Base-by-base conservation (phyloP, 2,113 vertebrate genomes). In the Anolis sagrei region DNA sequence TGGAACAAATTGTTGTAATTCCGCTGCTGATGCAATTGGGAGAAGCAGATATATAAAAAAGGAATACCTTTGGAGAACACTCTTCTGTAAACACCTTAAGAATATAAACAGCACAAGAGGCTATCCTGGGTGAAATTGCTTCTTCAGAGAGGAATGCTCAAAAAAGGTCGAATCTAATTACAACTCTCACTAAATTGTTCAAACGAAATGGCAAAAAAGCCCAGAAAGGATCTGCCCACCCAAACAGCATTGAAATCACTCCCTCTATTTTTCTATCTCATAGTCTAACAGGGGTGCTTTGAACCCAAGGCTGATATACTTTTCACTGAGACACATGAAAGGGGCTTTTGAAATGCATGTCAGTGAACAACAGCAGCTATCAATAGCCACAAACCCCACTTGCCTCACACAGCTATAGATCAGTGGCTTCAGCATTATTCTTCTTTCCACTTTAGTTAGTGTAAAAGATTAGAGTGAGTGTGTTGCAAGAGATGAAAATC, bases 351-450 rank as follows among this genome's bases (percentile, higher is more conserved):
- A 77, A 83, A 44, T 23, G 74, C 48, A 68, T 89, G 82, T 89
- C 89, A 76, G 64, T 82, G 79, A 79, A 80, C 32, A 90, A 90
- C n/a, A 88, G 68, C 83, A 89, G 0, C 34, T 62, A 87, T 85
- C n/a, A 81, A 85, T n/a, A 84, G 64, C 48, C 62, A 81, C 13
- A 89, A 83, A 0, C 21, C 16, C 39, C 7, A 39, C 75, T 86
- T 82, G 79, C 84, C 84, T 93, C 83, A 81, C 49, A n/a, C 7
- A 83, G 11, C 62, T 83, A 14, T 0, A 3, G 51, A 79, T 81
- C 54, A 81, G 81, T 34, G 62, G 78, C 76, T 66, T 49, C 61
- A 84, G 29, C 27, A 16, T 88, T 88, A 68, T 81, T 90, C 58
- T 89, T 0, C 1, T 34, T 78, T 90, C 79, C 81, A 54, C 69